Conservation (phyloP, 2,113 vertebrate genomes). For the Melospiza georgiana region DNA sequence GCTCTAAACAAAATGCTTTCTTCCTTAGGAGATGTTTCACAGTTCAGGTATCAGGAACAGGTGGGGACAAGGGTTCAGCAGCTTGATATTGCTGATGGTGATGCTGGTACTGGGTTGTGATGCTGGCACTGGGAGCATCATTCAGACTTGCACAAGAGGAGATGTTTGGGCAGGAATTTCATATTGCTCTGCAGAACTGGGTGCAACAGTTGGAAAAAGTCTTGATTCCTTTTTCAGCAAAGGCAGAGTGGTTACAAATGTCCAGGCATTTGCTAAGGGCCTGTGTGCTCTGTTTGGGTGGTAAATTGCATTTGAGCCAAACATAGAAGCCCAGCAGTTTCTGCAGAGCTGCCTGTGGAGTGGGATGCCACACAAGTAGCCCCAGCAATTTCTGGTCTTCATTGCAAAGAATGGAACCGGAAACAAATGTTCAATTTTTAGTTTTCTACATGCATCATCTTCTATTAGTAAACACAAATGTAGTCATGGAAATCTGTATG, state of each 20-base stretch:
- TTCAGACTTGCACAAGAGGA: not conserved
- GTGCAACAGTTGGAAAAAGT: not conserved
- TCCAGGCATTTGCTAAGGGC: not conserved
- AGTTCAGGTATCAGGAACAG: not conserved
- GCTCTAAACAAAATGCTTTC: not conserved
- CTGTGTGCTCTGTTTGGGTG: not conserved
- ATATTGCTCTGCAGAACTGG: not conserved
- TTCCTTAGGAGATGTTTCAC: not conserved
- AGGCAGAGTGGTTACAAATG: not conserved
- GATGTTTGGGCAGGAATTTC: not conserved
- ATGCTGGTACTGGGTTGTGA: not conserved
- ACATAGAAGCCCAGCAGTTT: conserved; percentile 35
- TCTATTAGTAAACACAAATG: not conserved
- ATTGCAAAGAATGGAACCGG: not conserved
- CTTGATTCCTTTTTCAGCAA: conserved; percentile 34
- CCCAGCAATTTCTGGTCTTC: not conserved
- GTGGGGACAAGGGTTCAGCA: not conserved
- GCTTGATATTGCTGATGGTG: not conserved
- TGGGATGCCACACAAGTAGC: conserved; percentile 42
- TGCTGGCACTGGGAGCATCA: not conserved
- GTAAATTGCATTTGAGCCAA: not conserved
- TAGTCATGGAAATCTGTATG: not conserved
- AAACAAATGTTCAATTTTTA: not conserved
- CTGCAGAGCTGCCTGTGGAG: not conserved
- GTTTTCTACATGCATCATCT: not conserved